A percentile compares a stretch with the other conserved stretches of the same genome.
Evolutionary conservation across 1,140 invertebrate species (phyloP).

Genomic region (Belonocnema kinseyi): DNA sequence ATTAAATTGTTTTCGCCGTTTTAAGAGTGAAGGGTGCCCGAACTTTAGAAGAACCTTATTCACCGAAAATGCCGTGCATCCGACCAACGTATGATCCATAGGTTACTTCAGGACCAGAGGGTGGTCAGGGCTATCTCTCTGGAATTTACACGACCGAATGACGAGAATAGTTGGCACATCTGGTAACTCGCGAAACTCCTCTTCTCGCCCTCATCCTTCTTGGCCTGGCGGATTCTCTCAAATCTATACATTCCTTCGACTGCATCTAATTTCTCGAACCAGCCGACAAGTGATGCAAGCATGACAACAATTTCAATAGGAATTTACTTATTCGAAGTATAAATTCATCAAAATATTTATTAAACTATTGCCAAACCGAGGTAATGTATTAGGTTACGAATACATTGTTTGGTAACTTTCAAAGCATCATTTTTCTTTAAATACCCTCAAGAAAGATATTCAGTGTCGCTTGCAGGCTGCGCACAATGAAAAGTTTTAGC

Average conservation of each 20-base stretch:
- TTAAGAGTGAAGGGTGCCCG: not conserved
- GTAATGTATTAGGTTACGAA: not conserved
- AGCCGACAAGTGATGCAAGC: not conserved
- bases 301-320: too few relatives aligned
- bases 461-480: not conserved
- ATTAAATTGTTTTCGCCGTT: not conserved
- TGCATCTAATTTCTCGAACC: not conserved
- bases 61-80: not conserved
- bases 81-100: not conserved
- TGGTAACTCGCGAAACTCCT: constrained; percentile 18
- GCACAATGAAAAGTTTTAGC: constrained; percentile 14
- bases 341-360: too few relatives aligned
- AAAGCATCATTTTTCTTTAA: too few relatives aligned
- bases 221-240: not conserved
- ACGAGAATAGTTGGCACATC: constrained; percentile 23
- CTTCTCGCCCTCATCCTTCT: not conserved
- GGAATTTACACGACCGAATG: constrained; percentile 16
- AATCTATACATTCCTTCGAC: constrained; percentile 4
- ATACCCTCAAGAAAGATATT: not conserved
- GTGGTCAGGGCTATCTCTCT: not conserved
- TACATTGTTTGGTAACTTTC: not conserved
- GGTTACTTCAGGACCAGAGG: not conserved
- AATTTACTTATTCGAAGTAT: too few relatives aligned
- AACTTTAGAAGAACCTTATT: not conserved
- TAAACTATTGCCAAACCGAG: too few relatives aligned